phyloP scores from a whole-genome alignment of 1,140 invertebrate species.

The Bombus fervidus region DNA sequence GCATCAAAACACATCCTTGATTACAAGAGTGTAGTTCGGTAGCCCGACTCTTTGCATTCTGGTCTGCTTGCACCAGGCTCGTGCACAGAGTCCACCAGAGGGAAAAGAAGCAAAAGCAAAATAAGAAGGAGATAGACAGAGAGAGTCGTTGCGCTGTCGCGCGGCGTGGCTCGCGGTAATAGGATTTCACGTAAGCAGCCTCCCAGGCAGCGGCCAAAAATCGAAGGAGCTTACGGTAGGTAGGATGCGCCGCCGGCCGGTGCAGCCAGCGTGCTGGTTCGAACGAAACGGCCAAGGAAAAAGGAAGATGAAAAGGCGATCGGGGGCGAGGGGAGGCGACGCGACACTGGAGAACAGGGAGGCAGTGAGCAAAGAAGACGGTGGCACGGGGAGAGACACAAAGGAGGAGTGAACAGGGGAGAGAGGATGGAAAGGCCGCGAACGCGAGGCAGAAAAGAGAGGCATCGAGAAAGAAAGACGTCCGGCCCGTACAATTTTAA shows the following conservation, averaged over 20 bases:
- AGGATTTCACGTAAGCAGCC: conserved; percentile 75
- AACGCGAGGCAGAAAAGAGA: neutral
- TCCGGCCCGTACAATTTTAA: conserved; percentile 81
- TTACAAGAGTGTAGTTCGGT: neutral
- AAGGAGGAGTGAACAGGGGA: neutral
- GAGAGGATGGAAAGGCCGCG: neutral
- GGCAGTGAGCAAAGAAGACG: neutral
- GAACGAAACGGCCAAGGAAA: conserved; percentile 6
- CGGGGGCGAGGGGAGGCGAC: conserved; percentile 10
- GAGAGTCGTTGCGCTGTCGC: conserved; percentile 47
- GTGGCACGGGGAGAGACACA: conserved; percentile 5
- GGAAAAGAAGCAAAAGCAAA: neutral
- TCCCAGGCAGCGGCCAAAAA: conserved; percentile 76
- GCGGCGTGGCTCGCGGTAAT: conserved; percentile 68
- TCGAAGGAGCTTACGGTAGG: conserved; percentile 73
- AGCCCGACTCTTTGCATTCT: neutral
- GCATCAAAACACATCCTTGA: too few species aligned
- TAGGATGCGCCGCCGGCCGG: conserved; percentile 48
- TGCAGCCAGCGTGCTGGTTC: conserved; percentile 4
- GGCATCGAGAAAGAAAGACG: conserved; percentile 52
- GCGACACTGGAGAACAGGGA: conserved; percentile 34
- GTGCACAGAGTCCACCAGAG: neutral
- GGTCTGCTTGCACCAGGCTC: neutral
- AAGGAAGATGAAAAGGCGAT: conserved; percentile 8
- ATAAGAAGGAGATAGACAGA: neutral